Percentiles rank a stretch among this genome's conserved stretches.
phyloP scores from a whole-genome alignment of 30 jellyfish, hydroid and myxozoan genomes.

The Aurelia coerulea region DNA sequence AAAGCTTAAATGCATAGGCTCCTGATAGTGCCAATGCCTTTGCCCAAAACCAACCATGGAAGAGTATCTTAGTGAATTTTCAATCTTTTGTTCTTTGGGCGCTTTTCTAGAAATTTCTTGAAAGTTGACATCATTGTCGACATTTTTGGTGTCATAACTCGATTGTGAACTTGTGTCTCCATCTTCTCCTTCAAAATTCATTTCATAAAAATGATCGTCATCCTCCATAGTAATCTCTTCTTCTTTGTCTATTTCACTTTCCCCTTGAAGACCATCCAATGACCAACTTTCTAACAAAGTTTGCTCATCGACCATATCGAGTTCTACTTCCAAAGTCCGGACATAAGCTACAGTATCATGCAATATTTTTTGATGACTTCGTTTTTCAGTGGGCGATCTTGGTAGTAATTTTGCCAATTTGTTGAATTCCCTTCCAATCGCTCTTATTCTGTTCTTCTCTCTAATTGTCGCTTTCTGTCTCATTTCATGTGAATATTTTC shows the following conservation, averaged over 20 bases:
- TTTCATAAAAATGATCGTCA: background rate
- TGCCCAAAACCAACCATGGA: no score
- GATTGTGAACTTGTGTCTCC: background rate
- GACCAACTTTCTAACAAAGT: constrained; percentile 18
- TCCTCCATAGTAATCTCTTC: background rate
- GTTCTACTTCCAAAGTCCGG: constrained; percentile 66
- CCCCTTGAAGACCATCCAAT: background rate
- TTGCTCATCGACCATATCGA: constrained; percentile 37
- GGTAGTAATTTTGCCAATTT: constrained; percentile 41
- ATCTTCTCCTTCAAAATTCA: background rate
- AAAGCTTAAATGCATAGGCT: no score
- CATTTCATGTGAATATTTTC: constrained; percentile 77
- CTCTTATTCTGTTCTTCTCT: constrained; percentile 59
- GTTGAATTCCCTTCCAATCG: constrained; percentile 54
- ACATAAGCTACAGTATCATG: constrained; percentile 80
- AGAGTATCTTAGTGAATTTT: no score
- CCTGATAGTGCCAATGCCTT: no score
- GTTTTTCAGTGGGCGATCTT: constrained; percentile 8
- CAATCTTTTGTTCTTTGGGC: no score
- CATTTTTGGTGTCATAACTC: background rate
- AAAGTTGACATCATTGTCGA: background rate
- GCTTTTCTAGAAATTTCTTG: no score
- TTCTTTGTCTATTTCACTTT: background rate
- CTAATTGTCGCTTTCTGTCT: constrained; percentile 75
- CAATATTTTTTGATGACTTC: constrained; percentile 69